Conservation (phyloP, 2,888 invertebrate species). For the Nebria salina region DNA sequence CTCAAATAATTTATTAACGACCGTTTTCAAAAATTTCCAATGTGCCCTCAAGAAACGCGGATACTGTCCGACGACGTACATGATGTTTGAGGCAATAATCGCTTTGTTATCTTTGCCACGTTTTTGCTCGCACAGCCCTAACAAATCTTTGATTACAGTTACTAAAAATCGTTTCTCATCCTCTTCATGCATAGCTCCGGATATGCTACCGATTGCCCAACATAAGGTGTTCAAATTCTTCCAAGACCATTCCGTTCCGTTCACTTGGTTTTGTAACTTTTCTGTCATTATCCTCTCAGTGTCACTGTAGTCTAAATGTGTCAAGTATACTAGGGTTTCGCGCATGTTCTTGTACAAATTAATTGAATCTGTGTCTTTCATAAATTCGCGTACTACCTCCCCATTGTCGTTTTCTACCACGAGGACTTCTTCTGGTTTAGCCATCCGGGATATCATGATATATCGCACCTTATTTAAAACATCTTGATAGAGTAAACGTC, state of each 20-base stretch:
- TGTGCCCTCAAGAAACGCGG: conserved; percentile 98
- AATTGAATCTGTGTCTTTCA: conserved; percentile 99
- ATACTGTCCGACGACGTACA: conserved; percentile 99
- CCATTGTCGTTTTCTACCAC: conserved; percentile 99
- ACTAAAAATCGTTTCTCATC: conserved; percentile 99
- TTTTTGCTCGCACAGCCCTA: conserved; percentile 98
- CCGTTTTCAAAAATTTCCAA: conserved; percentile 99
- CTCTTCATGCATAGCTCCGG: conserved; percentile 99
- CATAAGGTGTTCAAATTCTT: conserved; percentile 99
- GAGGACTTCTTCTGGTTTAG: conserved; percentile 98
- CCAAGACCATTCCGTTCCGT: conserved; percentile 99
- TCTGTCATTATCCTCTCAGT: conserved; percentile 99
- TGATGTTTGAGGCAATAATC: conserved; percentile 99
- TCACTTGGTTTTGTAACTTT: conserved; percentile 97
- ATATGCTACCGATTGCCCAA: conserved; percentile 99
- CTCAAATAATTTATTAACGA: conserved; percentile 99
- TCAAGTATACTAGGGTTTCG: conserved; percentile 96
- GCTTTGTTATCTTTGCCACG: conserved; percentile 99
- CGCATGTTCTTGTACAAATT: conserved; percentile 99
- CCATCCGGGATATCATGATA: conserved; percentile 99
- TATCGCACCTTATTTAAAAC: conserved; percentile 89
- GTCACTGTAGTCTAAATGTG: conserved; percentile 97
- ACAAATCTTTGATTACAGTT: conserved; percentile 96
- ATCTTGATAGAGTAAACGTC: conserved; percentile 80
- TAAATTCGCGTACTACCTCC: conserved; percentile 98